Evolutionary conservation across 2,113 vertebrate species (phyloP), one percentile per base, ranked within the genome.

Genomic region (Entosphenus tridentatus): DNA sequence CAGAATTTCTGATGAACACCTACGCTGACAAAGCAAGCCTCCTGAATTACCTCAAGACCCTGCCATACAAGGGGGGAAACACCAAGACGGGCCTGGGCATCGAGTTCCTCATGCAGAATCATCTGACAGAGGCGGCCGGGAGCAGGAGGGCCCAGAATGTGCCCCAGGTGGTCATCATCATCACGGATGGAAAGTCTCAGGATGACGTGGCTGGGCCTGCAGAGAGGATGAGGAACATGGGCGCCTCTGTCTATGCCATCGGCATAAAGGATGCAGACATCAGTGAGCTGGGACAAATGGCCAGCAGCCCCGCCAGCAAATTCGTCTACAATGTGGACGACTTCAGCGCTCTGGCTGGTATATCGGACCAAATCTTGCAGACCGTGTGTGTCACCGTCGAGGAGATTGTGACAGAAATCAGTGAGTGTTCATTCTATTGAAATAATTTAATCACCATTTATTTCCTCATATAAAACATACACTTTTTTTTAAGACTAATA

Each of bases 1-100:
- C 84, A 55, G 87, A 93, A 81, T 88, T 93, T 81, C 82, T 79
- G 72, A 83, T 88, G 75, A 86, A 86, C 73, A 83, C 78, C 57
- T 85, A 83, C 70, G 71, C 74, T 69, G 79, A 81, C 70, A 76
- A 76, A 8, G 78, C 72, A 77, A 82, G 83, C n/a, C 77, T 83
- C 73, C 80, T 93, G 68, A 78, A 78, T 72, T 84, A 88, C 77
- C 77, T 95, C 74, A 75, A 78, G 74, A 79, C 78, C 73, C 76
- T 91, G 83, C 71, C 80, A 57, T 88, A 87, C 57, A 71, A 71
- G 70, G 83, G 81, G 73, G 85, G 83, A 71, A 79, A 80, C 76
- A 82, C 79, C 67, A 73, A 78, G 72, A 86, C 84, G 0, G 87
- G 84, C 78, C 71, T 81, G 78, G 87, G 84, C 74, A 79, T 93